Base-by-base conservation (phyloP, 2,888 invertebrate species). In the Hypomecis punctinalis region DNA sequence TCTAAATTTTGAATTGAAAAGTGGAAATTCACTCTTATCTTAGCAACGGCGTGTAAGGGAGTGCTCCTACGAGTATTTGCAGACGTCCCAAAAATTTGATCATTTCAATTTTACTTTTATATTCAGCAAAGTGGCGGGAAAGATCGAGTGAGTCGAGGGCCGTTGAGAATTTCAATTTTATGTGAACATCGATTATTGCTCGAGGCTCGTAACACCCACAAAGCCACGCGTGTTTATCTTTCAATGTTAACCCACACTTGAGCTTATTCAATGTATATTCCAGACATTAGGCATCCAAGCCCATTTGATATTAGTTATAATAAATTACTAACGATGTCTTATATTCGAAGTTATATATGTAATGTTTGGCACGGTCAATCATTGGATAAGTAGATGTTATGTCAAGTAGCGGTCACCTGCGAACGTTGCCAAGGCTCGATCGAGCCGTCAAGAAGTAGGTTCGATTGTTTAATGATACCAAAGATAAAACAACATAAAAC, bases 171-270 rank as follows among this genome's bases (percentile, higher is more conserved):
- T 55, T 43, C 60, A 33, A 61, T 49, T 43, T 43, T 9, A 53
- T 61, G 35, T 48, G 52, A 59, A 42, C 49, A 43, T 52, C 46
- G 52, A 42, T 52, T 40, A 52, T 40, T 52, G 52, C 52, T 52
- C 9, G 13, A 51, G 33, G 52, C 23, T 40, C n/a, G 23, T 10
- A 52, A 52, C 40, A 42, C 51, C 51, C 51, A 39, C 52, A 23
- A 52, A 52, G 40, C 40, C 39, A 33, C 23, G 10, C 52, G 52
- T 52, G 52, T 52, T 52, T 39, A 51, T 51, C 39, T 51, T 39
- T 13, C 13, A 13, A 51, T 64, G 48, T 64, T 63, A 52, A 61
- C 52, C 55, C 61, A 61, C 49, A 59, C 51, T 39, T 39, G 39
- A 23, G 13, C 5, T 39, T 39, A 51, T 23, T 51, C 13, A 39